Conservation (phyloP, 1,140 invertebrate genomes). For the Conus betulinus region DNA sequence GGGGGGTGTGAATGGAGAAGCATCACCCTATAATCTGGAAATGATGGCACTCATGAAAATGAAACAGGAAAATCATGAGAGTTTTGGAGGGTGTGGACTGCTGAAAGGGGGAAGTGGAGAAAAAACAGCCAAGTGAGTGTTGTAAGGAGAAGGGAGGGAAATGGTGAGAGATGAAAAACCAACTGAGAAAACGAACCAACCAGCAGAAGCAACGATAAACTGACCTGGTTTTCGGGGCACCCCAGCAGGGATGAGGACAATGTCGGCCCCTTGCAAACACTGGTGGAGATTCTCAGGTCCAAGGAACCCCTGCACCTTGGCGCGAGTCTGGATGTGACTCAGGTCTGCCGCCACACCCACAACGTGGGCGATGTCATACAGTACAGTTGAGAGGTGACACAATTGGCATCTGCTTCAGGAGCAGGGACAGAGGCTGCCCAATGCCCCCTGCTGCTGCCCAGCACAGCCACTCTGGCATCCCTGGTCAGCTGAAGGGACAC, state of each 20-base stretch:
- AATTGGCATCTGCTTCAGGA: constrained; percentile 93
- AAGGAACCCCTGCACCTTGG: constrained; percentile 88
- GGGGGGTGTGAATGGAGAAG: no score
- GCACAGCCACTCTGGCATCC: constrained; percentile 90
- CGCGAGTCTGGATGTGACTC: constrained; percentile 94
- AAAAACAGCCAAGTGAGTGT: no score
- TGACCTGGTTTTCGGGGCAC: constrained; percentile 95
- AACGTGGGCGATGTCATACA: constrained; percentile 98
- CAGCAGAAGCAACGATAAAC: not conserved
- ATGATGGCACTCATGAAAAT: no score
- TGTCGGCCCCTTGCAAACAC: constrained; percentile 83
- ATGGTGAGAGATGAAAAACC: no score
- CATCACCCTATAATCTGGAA: no score
- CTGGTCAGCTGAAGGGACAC: constrained; percentile 48
- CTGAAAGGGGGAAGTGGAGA: no score
- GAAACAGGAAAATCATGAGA: no score
- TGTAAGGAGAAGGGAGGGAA: no score
- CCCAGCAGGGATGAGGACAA: constrained; percentile 98
- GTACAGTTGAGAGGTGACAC: constrained; percentile 85
- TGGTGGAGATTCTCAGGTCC: constrained; percentile 86
- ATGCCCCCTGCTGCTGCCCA: constrained; percentile 98
- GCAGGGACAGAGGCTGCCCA: constrained; percentile 96
- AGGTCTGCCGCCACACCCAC: constrained; percentile 98
- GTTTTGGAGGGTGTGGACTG: constrained; percentile 45
- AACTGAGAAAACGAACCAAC: no score